phyloP scores from a whole-genome alignment of 2,888 invertebrate species.

The Clepsis dumicolana region DNA sequence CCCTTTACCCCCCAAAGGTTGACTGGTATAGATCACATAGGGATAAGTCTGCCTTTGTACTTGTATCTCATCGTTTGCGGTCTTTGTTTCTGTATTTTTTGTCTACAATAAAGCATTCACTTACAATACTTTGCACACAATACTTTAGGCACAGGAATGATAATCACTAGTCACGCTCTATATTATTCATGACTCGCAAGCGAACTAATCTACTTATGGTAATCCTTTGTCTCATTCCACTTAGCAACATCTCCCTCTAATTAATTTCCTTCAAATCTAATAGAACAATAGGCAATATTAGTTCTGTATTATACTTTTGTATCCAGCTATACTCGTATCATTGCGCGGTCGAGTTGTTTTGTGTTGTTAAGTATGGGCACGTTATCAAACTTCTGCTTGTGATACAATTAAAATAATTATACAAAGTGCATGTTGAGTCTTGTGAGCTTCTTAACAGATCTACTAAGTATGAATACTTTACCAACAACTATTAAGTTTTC shows the following conservation, averaged over 20 bases:
- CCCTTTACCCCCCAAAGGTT: too few species aligned
- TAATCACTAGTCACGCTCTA: constrained; percentile 27
- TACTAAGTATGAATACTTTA: too few species aligned
- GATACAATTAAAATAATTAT: neutral
- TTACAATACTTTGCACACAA: neutral
- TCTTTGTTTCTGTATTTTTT: too few species aligned
- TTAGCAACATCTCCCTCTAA: constrained; percentile 15
- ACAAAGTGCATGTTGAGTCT: neutral
- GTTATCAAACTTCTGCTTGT: neutral
- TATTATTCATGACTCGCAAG: neutral
- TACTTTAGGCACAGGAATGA: neutral
- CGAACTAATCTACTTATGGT: constrained; percentile 18
- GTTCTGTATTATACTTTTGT: neutral
- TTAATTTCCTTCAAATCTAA: constrained; percentile 31
- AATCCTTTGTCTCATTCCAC: constrained; percentile 34
- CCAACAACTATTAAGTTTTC: too few species aligned
- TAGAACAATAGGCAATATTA: constrained; percentile 18
- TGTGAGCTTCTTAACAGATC: neutral
- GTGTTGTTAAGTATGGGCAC: constrained; percentile 9
- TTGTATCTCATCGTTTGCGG: too few species aligned
- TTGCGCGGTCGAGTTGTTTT: neutral
- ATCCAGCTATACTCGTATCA: neutral
- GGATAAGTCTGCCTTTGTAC: too few species aligned
- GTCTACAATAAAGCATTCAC: too few species aligned
- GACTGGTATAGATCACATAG: too few species aligned